These are phyloP conservation scores for Zaprionus kolodkinae DNA, from an alignment of 1,140 invertebrate species.

Conservation along the genomic window DNA sequence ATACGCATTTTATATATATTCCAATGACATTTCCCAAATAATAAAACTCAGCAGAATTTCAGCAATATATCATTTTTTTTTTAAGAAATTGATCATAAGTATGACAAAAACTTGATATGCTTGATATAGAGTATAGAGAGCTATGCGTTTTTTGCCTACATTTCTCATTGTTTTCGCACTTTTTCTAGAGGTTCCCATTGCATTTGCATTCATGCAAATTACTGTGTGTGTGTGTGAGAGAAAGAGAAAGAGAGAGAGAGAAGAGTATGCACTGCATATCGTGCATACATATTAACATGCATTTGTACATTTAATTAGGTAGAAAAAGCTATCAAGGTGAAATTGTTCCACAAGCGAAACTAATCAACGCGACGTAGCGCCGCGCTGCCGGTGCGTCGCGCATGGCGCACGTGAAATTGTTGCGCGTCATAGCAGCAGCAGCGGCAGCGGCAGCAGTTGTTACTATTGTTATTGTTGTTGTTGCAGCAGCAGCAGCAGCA, in stretches of 20 bases:
- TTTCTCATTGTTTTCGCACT: background rate
- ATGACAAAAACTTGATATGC: too few relatives aligned
- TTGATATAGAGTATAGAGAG: too few relatives aligned
- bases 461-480: conserved; percentile 22
- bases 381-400: background rate
- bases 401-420: conserved; percentile 37
- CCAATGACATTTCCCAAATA: too few relatives aligned
- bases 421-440: conserved; percentile 4
- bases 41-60: too few relatives aligned
- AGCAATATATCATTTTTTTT: too few relatives aligned
- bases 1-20: too few relatives aligned
- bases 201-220: conserved; percentile 2
- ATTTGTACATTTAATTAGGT: conserved; percentile 6
- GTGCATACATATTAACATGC: background rate
- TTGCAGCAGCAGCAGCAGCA: conserved; percentile 36
- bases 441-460: background rate
- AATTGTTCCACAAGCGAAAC: conserved; percentile 3
- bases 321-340: conserved; percentile 1
- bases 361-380: conserved; percentile 2
- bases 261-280: background rate
- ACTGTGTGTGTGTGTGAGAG: background rate
- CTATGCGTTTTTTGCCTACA: background rate
- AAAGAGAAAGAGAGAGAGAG: background rate
- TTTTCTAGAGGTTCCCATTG: background rate
- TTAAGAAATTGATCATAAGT: too few relatives aligned